Percentiles rank a stretch among this genome's conserved stretches.
These are phyloP conservation scores for Zoanthus gigantus DNA, from an alignment of 92 coral and sea anemone species.

Conservation along the genomic window DNA sequence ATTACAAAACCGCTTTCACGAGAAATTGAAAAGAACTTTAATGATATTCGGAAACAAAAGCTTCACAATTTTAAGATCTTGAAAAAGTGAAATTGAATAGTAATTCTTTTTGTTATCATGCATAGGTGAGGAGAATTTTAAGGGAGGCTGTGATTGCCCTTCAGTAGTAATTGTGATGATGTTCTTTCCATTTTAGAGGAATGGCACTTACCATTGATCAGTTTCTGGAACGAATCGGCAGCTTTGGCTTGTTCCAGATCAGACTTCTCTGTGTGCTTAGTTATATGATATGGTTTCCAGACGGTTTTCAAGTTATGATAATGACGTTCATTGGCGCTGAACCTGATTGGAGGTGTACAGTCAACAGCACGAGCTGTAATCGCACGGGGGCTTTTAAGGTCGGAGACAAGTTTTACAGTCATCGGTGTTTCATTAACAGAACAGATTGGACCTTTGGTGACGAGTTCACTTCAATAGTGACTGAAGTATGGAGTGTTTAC, in stretches of 20 bases:
- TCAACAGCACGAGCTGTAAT: conserved; percentile 71
- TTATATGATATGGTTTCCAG: conserved; percentile 62
- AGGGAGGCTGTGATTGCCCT: too few species aligned
- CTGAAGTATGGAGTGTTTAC: conserved; percentile 62
- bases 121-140: too few species aligned
- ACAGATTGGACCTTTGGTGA: conserved; percentile 72
- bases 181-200: not conserved
- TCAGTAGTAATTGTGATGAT: not conserved
- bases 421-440: conserved; percentile 78
- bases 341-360: conserved; percentile 85
- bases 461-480: conserved; percentile 76
- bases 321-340: conserved; percentile 80
- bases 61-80: too few species aligned
- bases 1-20: too few species aligned
- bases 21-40: too few species aligned
- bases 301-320: conserved; percentile 80
- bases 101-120: too few species aligned
- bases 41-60: too few species aligned
- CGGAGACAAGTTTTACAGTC: conserved; percentile 60
- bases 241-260: conserved; percentile 81
- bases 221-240: conserved; percentile 78
- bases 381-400: conserved; percentile 52
- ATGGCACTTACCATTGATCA: conserved; percentile 80
- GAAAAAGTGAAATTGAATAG: too few species aligned
- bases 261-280: conserved; percentile 66